Base-by-base conservation (phyloP, 2,888 invertebrate genomes). In the Nezara viridula region DNA sequence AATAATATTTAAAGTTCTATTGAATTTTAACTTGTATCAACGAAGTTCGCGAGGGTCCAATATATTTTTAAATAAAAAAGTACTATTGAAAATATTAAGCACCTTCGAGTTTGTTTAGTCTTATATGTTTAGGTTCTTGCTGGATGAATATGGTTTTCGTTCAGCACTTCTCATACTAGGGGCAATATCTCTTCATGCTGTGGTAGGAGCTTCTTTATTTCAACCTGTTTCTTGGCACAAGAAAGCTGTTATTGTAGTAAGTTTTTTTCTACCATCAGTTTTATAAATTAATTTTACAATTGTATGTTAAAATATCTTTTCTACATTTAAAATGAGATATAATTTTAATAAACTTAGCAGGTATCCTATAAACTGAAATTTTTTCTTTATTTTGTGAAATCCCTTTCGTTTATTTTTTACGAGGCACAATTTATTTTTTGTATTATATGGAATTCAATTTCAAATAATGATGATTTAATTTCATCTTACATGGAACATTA, bases 121-220 rank as follows among this genome's bases (percentile, higher is more conserved):
- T n/a, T 55, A n/a, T 12, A 24, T 55, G 4, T 55, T 40, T 86
- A 94, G 95, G 86, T 94, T 94, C 91, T 94, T 96, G 86, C 92
- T 96, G 90, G 94, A 95, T 91, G 93, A 94, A 91, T 96, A 95
- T 92, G 95, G 95, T 86, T 96, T 95, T 92, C 94, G 93, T 91
- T 94, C 94, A 52, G 95, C 96, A 0, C 95, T 95, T 77, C 92
- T 96, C 90, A 94, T 96, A 47, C 93, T 96, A 91, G 95, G 95
- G 16, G 93, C 93, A 10, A 92, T 96, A 85, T 95, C 96, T 89
- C 93, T 96, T 89, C 94, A 95, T 91, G 96, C 96, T 92, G 90
- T 93, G 50, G 92, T 93, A 14, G 94, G 93, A 55, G 93, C 93
- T 12, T 91, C 93, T 88, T 92, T 94, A 60, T 93, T 93, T 90